A percentile compares a stretch with the other conserved stretches of the same genome.
Evolutionary conservation across 1,140 invertebrate species (phyloP).

Genomic region (Drosophila repleta): DNA sequence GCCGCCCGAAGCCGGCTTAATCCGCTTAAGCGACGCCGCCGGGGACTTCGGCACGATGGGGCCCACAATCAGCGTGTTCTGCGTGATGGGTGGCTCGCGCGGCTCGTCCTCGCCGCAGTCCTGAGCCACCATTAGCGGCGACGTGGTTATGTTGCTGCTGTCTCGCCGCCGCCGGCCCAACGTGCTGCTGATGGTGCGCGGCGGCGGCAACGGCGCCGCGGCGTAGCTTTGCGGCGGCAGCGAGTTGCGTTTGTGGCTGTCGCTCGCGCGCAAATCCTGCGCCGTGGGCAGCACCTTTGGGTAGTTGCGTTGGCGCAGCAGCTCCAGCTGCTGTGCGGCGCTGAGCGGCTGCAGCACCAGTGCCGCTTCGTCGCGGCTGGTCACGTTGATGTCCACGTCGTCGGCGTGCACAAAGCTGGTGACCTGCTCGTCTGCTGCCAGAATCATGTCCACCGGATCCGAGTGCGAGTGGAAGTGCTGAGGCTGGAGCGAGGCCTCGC

Average conservation of each 20-base stretch:
- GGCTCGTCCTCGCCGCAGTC: constrained; percentile 79
- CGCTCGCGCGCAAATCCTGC: constrained; percentile 41
- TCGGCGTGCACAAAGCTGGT: constrained; percentile 85
- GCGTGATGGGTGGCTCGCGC: constrained; percentile 83
- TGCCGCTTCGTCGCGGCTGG: constrained; percentile 85
- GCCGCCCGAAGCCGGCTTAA: constrained; percentile 6
- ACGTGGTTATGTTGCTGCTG: constrained; percentile 80
- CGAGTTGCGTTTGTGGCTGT: constrained; percentile 64
- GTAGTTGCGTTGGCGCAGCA: constrained; percentile 90
- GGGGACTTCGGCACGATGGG: constrained; percentile 84
- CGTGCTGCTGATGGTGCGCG: constrained; percentile 83
- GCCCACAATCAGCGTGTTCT: constrained; percentile 85
- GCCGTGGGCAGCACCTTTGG: constrained; percentile 91
- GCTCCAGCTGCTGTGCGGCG: constrained; percentile 88
- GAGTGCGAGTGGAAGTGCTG: constrained; percentile 87
- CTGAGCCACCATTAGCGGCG: constrained; percentile 84
- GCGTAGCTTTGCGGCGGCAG: constrained; percentile 70
- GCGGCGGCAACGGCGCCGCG: constrained; percentile 86
- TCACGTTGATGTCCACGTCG: constrained; percentile 89
- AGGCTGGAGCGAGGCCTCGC: constrained; percentile 49
- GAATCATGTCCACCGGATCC: constrained; percentile 87
- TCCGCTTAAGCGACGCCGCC: constrained; percentile 51
- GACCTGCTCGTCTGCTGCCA: constrained; percentile 83
- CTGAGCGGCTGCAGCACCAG: constrained; percentile 80
- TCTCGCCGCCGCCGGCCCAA: constrained; percentile 84